Conservation (phyloP, 2,113 vertebrate genomes). For the Megalops atlanticus region DNA sequence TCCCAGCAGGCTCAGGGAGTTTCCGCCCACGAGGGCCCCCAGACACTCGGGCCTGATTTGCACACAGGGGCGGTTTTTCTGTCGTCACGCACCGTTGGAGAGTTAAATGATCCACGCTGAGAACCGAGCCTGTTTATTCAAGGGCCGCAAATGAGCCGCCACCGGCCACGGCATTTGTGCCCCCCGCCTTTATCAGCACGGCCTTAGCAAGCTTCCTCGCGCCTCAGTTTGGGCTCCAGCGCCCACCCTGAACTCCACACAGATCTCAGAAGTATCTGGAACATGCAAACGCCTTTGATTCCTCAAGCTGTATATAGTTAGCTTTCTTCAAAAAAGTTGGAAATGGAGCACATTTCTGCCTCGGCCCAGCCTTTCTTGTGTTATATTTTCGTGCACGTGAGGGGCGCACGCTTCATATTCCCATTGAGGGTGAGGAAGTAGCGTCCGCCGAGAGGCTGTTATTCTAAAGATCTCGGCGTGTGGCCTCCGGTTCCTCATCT, state of each 20-base stretch:
- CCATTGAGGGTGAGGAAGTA: too few species aligned
- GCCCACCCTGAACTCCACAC: too few species aligned
- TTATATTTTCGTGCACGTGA: not conserved
- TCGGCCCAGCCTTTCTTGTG: not conserved
- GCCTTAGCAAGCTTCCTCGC: too few species aligned
- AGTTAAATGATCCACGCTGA: not conserved
- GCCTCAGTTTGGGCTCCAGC: too few species aligned
- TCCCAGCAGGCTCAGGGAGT: too few species aligned
- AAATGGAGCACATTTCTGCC: not conserved
- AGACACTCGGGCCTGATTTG: not conserved
- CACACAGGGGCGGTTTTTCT: not conserved
- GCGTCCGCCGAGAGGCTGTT: too few species aligned
- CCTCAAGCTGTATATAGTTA: slow-evolving; percentile 7
- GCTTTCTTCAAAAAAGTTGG: not conserved
- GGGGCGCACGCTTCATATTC: not conserved
- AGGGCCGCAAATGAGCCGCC: too few species aligned
- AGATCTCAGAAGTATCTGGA: too few species aligned
- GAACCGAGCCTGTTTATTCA: too few species aligned
- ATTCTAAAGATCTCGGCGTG: too few species aligned
- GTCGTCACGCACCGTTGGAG: not conserved
- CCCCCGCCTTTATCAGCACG: too few species aligned
- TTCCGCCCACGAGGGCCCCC: not conserved
- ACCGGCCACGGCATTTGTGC: too few species aligned
- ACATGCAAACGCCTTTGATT: not conserved
- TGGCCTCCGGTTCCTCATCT: not conserved